Base-by-base conservation (phyloP, 2,797 vertebrate species). In the Aphelocoma californica region DNA sequence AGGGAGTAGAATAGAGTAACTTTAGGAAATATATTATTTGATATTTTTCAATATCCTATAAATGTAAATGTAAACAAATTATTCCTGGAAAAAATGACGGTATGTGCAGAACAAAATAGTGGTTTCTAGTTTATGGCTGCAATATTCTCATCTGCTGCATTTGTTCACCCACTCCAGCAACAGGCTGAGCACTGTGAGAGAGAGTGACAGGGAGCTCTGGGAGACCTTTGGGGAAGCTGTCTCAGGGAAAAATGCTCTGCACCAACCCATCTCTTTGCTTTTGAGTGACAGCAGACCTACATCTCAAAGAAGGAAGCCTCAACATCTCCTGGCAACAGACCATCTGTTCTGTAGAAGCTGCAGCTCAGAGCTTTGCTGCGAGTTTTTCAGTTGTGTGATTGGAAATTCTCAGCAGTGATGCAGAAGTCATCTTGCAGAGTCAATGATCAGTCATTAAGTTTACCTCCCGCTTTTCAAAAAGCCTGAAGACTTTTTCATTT, bases 11-110 rank as follows among this genome's bases (percentile, higher is more conserved):
- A 92, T 64, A 72, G 56, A 91, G 84, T 84, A 72, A 95, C 50
- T 86, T 92, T 19, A 79, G 51, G 45, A 86, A 96, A 91, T 81
- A 53, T 13, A 79, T 48, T 60, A 64, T 92, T 82, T 89, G 6
- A 10, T 80, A 80, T 91, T 96, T 95, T 87, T 92, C 74, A 92
- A 72, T 82, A 82, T 67, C 29, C 69, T 77, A 89, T 78, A 94
- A 95, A 95, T 88, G 54, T 81, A 93, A 95, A 92, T 72, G 24
- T 51, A 96, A 94, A 95, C 79, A 92, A 94, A 87, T 92, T 38
- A 45, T 78, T 93, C 77, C 82, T 66, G 18, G 60, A 47, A 32
- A 61, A 90, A 90, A 74, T 20, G 48, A 24, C 8, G 32, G 28
- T 28, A 34, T 48, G 31, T 50, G 71, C 89, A 86, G 72, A 86